Evolutionary conservation across 2,113 vertebrate genomes (phyloP).

Genomic region (Glaucomys volans): DNA sequence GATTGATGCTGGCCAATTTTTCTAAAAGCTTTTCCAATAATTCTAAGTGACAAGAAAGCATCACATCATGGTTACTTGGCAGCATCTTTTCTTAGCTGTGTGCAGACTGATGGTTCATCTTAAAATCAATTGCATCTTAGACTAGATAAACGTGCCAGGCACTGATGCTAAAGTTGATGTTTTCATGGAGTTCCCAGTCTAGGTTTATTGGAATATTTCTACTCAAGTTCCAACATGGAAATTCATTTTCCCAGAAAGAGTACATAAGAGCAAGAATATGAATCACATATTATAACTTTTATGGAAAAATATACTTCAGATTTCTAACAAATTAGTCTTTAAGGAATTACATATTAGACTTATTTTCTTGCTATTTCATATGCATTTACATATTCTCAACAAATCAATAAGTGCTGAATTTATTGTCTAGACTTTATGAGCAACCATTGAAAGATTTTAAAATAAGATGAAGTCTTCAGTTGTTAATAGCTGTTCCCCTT

Average conservation of each 20-base stretch:
- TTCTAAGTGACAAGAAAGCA: not conserved
- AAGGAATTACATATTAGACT: not conserved
- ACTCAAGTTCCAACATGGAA: not conserved
- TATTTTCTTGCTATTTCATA: not conserved
- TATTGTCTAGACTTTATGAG: not conserved
- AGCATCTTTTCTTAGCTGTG: not conserved
- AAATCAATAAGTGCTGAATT: not conserved
- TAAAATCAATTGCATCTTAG: not conserved
- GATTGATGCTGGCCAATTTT: not conserved
- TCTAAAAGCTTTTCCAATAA: conserved; percentile 25
- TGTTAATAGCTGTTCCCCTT: not conserved
- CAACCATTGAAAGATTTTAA: not conserved
- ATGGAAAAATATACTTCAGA: not conserved
- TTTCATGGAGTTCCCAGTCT: not conserved
- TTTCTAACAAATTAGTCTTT: not conserved
- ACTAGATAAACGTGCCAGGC: not conserved
- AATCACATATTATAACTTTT: not conserved
- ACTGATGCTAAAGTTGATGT: not conserved
- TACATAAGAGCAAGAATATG: not conserved
- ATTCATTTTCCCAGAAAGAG: not conserved
- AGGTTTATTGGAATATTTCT: not conserved
- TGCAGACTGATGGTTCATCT: not conserved
- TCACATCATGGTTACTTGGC: not conserved
- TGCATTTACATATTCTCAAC: not conserved
- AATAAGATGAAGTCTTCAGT: not conserved